Percentiles rank a stretch among this genome's conserved stretches.
These are phyloP conservation scores for Nemoura dubitans DNA, from an alignment of 2,888 invertebrate genomes.

Conservation along the genomic window DNA sequence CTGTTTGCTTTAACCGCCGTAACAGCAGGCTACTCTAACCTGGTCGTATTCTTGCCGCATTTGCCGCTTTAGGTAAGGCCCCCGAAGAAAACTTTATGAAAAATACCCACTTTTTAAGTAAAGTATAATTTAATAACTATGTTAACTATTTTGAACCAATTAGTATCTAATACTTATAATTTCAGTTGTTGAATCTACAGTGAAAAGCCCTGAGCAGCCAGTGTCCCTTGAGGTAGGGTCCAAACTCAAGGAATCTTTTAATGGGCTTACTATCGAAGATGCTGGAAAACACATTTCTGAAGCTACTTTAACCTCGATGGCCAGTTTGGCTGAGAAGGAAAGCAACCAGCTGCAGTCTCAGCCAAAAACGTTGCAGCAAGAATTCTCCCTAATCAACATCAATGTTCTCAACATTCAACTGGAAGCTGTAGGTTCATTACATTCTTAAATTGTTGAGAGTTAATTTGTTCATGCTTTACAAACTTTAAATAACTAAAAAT, in stretches of 20 bases:
- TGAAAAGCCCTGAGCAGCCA: slow-evolving; percentile 45
- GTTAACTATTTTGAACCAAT: no score
- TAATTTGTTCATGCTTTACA: no score
- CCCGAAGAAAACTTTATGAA: no score
- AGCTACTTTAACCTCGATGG: slow-evolving; percentile 37
- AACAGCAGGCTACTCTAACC: no score
- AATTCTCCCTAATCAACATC: slow-evolving; percentile 78
- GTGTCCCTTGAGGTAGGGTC: slow-evolving; percentile 15
- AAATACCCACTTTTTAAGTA: no score
- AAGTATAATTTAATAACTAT: no score
- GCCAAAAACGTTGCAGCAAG: slow-evolving; percentile 74
- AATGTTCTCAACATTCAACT: slow-evolving; percentile 76
- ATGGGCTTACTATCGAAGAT: slow-evolving; percentile 1
- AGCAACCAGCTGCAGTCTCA: slow-evolving; percentile 55
- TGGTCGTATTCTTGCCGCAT: no score
- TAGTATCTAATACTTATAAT: neutral
- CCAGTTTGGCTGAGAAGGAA: slow-evolving; percentile 41
- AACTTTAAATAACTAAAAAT: neutral
- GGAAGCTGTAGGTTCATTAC: slow-evolving; percentile 57
- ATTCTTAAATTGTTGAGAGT: neutral
- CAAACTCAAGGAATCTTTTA: slow-evolving; percentile 22
- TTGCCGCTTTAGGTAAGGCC: no score
- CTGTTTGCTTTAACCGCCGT: no score
- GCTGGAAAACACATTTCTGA: slow-evolving; percentile 34
- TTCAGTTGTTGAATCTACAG: slow-evolving; percentile 46